These are phyloP conservation scores for Choreutis nemorana DNA, from an alignment of 2,888 invertebrate species.

Conservation along the genomic window DNA sequence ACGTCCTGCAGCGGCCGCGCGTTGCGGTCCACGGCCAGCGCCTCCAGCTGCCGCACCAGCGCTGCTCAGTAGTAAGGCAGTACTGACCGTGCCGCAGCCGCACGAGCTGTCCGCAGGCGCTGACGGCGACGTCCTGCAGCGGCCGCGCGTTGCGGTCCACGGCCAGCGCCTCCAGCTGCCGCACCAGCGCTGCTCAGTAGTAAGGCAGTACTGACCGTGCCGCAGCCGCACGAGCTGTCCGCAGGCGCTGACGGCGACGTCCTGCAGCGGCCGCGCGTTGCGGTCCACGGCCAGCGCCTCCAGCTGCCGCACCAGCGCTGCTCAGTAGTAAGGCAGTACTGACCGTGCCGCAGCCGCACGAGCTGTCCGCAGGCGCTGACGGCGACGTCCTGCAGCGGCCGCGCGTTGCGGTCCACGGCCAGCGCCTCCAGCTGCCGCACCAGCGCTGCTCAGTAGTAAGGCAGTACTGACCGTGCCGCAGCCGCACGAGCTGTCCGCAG, in stretches of 20 bases:
- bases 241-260: slow-evolving; percentile 88
- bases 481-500: slow-evolving; percentile 89
- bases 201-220: slow-evolving; percentile 18
- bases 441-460: slow-evolving; percentile 77
- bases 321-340: slow-evolving; percentile 59
- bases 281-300: slow-evolving; percentile 91
- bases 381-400: slow-evolving; percentile 89
- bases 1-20: slow-evolving; percentile 93
- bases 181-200: slow-evolving; percentile 85
- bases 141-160: slow-evolving; percentile 93
- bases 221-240: slow-evolving; percentile 88
- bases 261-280: slow-evolving; percentile 90
- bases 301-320: slow-evolving; percentile 88
- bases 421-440: slow-evolving; percentile 89
- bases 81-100: slow-evolving; percentile 60
- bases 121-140: slow-evolving; percentile 86
- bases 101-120: slow-evolving; percentile 93
- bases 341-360: slow-evolving; percentile 69
- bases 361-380: slow-evolving; percentile 94
- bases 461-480: neutral
- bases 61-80: slow-evolving; percentile 71
- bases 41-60: slow-evolving; percentile 89
- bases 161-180: slow-evolving; percentile 88
- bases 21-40: slow-evolving; percentile 88
- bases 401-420: slow-evolving; percentile 88